phyloP scores from a whole-genome alignment of 2,888 invertebrate species.

The Polymixis flavicincta region DNA sequence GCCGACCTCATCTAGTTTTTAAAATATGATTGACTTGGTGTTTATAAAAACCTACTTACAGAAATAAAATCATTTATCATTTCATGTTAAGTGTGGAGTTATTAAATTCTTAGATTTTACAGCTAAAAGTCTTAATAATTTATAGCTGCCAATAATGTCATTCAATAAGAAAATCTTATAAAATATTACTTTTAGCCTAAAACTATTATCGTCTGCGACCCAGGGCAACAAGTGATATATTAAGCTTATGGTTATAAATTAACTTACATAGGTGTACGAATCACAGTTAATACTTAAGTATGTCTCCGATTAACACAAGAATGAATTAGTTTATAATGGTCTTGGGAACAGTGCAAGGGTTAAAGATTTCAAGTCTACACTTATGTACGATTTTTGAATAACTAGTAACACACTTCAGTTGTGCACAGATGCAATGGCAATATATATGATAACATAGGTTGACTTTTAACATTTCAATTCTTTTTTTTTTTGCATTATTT shows the following conservation, averaged over 20 bases:
- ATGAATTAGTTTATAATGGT: not conserved
- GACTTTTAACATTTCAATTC: no score
- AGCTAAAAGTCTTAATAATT: not conserved
- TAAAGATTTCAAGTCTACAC: not conserved
- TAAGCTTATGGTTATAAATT: conserved; percentile 8
- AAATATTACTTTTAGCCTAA: not conserved
- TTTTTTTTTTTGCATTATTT: no score
- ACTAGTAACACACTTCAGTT: not conserved
- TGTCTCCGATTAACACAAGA: not conserved
- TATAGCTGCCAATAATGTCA: not conserved
- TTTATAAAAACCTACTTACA: no score
- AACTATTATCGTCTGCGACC: not conserved
- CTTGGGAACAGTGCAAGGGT: not conserved
- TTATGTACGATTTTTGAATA: not conserved
- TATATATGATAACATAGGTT: no score
- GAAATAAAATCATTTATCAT: no score
- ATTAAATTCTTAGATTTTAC: not conserved
- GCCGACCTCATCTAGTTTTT: no score
- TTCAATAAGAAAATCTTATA: not conserved
- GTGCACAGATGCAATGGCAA: no score
- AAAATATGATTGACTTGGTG: no score
- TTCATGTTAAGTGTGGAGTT: no score
- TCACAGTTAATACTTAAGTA: not conserved
- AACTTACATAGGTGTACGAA: not conserved
- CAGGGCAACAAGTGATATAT: not conserved